Percentiles rank a stretch among this genome's conserved stretches.
These are phyloP conservation scores for Sipha flava DNA, from an alignment of 1,140 invertebrate species.

Conservation along the genomic window DNA sequence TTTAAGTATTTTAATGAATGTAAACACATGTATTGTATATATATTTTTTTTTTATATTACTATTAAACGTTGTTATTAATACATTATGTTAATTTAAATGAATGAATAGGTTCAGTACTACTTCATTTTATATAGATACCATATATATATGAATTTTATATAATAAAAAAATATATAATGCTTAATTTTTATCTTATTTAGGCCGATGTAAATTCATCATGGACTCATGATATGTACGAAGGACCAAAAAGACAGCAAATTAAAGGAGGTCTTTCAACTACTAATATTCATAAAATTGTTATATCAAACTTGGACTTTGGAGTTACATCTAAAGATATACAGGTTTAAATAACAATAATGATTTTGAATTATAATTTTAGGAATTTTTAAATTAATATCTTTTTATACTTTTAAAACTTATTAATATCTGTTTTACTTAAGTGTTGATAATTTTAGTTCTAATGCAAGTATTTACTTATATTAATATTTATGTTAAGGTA, in stretches of 20 bases:
- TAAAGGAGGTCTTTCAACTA: conserved; percentile 46
- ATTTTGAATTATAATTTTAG: too few relatives aligned
- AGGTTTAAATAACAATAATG: conserved; percentile 51
- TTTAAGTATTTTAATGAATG: too few relatives aligned
- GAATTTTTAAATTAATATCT: not conserved
- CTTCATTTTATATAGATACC: too few relatives aligned
- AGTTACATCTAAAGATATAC: conserved; percentile 90
- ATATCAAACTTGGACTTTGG: conserved; percentile 95
- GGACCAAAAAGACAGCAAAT: conserved; percentile 44
- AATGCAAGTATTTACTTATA: not conserved
- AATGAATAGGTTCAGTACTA: too few relatives aligned
- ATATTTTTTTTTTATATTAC: too few relatives aligned
- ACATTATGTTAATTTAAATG: too few relatives aligned
- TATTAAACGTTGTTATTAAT: too few relatives aligned
- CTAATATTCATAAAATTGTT: conserved; percentile 71
- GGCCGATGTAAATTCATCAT: conserved; percentile 85
- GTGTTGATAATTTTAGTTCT: not conserved
- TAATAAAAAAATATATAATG: too few relatives aligned
- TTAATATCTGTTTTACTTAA: not conserved
- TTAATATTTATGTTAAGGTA: not conserved
- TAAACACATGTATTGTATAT: too few relatives aligned
- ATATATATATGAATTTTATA: too few relatives aligned
- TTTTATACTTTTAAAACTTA: not conserved
- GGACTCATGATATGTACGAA: conserved; percentile 94
- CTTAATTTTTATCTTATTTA: too few relatives aligned